Percentiles rank a stretch among this genome's conserved stretches.
These are phyloP conservation scores for Leptopilina boulardi DNA, from an alignment of 1,140 invertebrate genomes.

Conservation along the genomic window DNA sequence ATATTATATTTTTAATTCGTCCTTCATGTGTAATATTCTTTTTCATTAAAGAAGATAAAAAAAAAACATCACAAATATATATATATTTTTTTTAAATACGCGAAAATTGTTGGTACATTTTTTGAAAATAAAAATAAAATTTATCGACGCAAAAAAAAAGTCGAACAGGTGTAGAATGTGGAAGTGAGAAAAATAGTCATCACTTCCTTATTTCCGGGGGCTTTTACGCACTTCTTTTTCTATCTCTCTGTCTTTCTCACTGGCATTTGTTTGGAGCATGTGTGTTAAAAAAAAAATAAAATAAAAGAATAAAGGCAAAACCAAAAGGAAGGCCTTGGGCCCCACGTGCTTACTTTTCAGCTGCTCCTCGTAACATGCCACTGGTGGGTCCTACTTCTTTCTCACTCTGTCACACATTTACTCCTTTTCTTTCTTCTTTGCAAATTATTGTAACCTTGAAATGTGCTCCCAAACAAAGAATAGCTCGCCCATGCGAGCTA, in stretches of 20 bases:
- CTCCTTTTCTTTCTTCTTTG: conserved; percentile 34
- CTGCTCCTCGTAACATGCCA: conserved; percentile 47
- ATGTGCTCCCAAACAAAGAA: conserved; percentile 39
- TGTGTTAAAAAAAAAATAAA: neutral
- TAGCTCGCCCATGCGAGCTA: conserved; percentile 43
- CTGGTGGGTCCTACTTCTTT: conserved; percentile 10
- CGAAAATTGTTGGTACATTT: neutral
- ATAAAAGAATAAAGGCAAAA: conserved; percentile 30
- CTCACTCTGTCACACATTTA: conserved; percentile 8
- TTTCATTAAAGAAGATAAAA: too few relatives aligned
- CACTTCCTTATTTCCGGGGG: conserved; percentile 26
- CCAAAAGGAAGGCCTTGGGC: conserved; percentile 52
- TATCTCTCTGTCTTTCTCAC: too few relatives aligned
- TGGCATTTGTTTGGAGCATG: neutral
- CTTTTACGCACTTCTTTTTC: conserved; percentile 16
- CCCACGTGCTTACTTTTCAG: conserved; percentile 56
- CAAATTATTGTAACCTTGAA: conserved; percentile 65
- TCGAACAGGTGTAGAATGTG: neutral
- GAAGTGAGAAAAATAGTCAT: conserved; percentile 5
- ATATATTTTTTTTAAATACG: too few relatives aligned
- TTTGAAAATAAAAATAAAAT: too few relatives aligned
- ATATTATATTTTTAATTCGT: neutral
- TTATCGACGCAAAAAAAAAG: neutral
- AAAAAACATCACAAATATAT: too few relatives aligned
- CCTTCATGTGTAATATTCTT: neutral